Conservation (phyloP, 2,888 invertebrate genomes). For the Aleiodes testaceus region DNA sequence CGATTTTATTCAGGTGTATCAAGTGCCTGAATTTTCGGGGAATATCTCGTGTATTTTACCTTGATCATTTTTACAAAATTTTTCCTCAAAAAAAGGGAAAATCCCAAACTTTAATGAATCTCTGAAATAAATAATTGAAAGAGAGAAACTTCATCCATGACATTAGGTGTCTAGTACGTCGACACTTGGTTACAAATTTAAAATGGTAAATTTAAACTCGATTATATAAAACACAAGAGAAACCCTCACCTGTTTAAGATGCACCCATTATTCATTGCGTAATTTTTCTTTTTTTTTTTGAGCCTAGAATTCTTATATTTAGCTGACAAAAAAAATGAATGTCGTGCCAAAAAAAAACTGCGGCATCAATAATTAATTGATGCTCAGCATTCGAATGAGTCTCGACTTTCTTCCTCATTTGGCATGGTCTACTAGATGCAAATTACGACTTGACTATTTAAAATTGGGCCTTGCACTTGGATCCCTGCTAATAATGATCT, state of each 20-base stretch:
- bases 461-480: too few relatives aligned
- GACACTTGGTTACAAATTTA: slow-evolving; percentile 6
- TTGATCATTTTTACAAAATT: too few relatives aligned
- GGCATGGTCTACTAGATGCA: too few relatives aligned
- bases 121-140: too few relatives aligned
- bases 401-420: too few relatives aligned
- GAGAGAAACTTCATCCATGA: not conserved
- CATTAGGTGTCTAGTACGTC: slow-evolving; percentile 1
- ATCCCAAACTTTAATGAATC: too few relatives aligned
- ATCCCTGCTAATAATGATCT: too few relatives aligned
- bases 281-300: not conserved
- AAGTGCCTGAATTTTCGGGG: too few relatives aligned
- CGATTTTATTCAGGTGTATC: too few relatives aligned
- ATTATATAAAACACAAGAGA: slow-evolving; percentile 10
- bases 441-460: too few relatives aligned
- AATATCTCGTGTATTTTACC: too few relatives aligned
- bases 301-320: slow-evolving; percentile 20
- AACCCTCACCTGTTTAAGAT: slow-evolving; percentile 17
- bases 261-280: slow-evolving; percentile 14
- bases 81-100: too few relatives aligned
- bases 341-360: not conserved
- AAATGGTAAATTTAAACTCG: slow-evolving; percentile 23
- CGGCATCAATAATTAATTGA: not conserved
- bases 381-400: not conserved
- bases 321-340: not conserved